Evolutionary conservation across 1,140 invertebrate genomes (phyloP).

Genomic region (Drosophila carrolli): DNA sequence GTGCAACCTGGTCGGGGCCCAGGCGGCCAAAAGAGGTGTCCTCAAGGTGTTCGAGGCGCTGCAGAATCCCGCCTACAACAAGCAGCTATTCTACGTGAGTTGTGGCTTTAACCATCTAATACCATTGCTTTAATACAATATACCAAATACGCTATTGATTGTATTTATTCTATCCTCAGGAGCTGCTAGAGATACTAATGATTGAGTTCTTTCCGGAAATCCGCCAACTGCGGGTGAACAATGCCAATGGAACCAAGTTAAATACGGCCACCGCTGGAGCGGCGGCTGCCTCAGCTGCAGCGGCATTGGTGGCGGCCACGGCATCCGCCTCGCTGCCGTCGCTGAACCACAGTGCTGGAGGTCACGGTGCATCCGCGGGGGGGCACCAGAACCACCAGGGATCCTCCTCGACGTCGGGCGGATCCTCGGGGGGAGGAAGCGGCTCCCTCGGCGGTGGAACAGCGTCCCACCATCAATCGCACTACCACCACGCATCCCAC

Average conservation of each 20-base stretch:
- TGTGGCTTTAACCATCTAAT: not conserved
- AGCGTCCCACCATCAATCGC: constrained; percentile 37
- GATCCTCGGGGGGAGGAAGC: constrained; percentile 15
- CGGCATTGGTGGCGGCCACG: constrained; percentile 55
- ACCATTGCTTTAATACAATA: too few relatives aligned
- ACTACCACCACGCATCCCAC: constrained; percentile 43
- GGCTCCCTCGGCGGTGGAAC: constrained; percentile 1
- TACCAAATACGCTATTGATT: too few relatives aligned
- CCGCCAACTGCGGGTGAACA: constrained; percentile 72
- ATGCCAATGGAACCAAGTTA: constrained; percentile 54
- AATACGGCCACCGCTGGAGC: constrained; percentile 67
- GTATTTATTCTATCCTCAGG: constrained; percentile 85
- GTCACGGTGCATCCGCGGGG: constrained; percentile 18
- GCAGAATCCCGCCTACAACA: constrained; percentile 94
- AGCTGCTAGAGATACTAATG: constrained; percentile 90
- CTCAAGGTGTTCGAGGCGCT: constrained; percentile 95
- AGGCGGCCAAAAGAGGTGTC: constrained; percentile 92
- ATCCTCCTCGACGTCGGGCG: constrained; percentile 1
- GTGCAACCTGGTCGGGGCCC: constrained; percentile 93
- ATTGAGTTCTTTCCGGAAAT: constrained; percentile 91
- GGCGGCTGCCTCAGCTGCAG: constrained; percentile 62
- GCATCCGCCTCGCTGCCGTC: constrained; percentile 53
- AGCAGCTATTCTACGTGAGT: constrained; percentile 96
- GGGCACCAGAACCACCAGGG: constrained; percentile 10
- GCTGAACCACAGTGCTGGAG: constrained; percentile 38